Evolutionary conservation across 2,888 invertebrate species (phyloP).

Genomic region (Drosophila tripunctata): DNA sequence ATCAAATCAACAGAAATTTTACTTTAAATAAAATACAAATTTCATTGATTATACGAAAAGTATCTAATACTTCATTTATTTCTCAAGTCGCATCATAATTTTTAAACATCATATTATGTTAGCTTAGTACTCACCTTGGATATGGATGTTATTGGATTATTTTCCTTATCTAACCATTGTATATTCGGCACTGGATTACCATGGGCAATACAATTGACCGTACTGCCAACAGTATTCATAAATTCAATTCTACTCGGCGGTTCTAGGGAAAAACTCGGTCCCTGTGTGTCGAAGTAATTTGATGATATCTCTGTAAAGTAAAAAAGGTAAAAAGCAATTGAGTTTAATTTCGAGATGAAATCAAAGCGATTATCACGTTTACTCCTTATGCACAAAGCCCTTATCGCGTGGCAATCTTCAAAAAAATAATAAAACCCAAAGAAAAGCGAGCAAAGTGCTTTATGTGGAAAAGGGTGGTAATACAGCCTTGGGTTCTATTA

Average conservation of each 20-base stretch:
- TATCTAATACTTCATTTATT: no score
- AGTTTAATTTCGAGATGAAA: conserved; percentile 21
- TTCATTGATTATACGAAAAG: no score
- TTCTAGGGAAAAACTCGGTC: conserved; percentile 85
- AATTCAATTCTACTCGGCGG: conserved; percentile 86
- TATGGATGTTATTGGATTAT: conserved; percentile 85
- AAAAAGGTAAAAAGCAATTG: not conserved
- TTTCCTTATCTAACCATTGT: conserved; percentile 86
- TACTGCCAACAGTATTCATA: conserved; percentile 85
- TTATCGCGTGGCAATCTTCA: conserved; percentile 17
- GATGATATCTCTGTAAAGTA: conserved; percentile 80
- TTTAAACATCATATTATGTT: not conserved
- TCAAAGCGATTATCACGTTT: conserved; percentile 28
- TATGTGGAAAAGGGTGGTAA: conserved; percentile 10
- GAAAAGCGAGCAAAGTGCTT: not conserved
- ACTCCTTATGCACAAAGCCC: conserved; percentile 12
- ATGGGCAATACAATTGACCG: conserved; percentile 85
- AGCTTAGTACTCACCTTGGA: conserved; percentile 83
- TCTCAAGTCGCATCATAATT: not conserved
- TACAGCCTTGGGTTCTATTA: conserved; percentile 28
- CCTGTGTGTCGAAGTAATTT: conserved; percentile 86
- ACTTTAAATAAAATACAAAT: no score
- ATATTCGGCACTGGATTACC: conserved; percentile 86
- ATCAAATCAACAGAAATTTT: no score
- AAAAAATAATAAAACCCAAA: not conserved